Conservation (phyloP, 2,888 invertebrate species). For the Keiferia lycopersicella region DNA sequence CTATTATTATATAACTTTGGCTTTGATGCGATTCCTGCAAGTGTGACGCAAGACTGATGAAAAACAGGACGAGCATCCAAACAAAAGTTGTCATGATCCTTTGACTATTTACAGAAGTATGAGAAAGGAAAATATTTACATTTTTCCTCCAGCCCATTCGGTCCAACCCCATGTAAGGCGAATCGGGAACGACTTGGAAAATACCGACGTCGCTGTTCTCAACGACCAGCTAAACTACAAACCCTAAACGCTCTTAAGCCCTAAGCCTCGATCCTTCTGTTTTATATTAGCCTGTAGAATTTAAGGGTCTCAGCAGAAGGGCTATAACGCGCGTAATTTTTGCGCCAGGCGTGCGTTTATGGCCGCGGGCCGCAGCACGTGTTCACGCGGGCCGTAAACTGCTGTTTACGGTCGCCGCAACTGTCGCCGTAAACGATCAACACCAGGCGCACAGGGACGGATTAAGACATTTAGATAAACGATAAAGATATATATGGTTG, state of each 20-base stretch:
- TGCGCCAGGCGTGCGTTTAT: conserved; percentile 27
- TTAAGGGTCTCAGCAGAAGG: conserved; percentile 14
- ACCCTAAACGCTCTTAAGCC: background rate
- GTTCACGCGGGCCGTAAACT: conserved; percentile 59
- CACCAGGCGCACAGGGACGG: conserved; percentile 23
- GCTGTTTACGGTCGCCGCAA: conserved; percentile 42
- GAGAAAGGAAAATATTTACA: too few species aligned
- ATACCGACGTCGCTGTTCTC: background rate
- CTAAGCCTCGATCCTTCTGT: background rate
- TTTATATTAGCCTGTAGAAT: conserved; percentile 15
- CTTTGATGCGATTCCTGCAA: too few species aligned
- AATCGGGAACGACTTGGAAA: too few species aligned
- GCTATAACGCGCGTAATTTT: conserved; percentile 18
- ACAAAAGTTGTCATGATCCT: too few species aligned
- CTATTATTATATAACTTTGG: too few species aligned
- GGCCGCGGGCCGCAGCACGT: conserved; percentile 30
- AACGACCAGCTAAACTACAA: background rate
- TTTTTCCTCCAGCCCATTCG: too few species aligned
- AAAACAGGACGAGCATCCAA: too few species aligned
- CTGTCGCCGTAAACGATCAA: conserved; percentile 60
- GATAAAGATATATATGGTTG: too few species aligned
- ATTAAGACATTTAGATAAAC: conserved; percentile 4
- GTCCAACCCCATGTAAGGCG: too few species aligned
- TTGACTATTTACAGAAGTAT: too few species aligned
- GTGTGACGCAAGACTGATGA: too few species aligned